phyloP scores from a whole-genome alignment of 2,113 vertebrate species.

The Aplodontia rufa region DNA sequence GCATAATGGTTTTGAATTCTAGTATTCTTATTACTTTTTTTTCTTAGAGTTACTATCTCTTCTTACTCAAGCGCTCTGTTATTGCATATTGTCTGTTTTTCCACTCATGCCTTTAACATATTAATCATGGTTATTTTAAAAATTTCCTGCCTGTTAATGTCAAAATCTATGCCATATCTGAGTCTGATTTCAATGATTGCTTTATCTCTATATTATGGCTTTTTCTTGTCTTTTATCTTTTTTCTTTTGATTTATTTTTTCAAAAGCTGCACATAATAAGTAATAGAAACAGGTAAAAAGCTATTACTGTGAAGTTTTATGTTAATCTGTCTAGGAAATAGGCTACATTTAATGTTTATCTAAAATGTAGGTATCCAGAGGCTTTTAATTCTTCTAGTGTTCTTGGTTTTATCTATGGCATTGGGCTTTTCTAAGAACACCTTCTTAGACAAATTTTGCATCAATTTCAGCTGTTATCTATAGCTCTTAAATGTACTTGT shows the following conservation, averaged over 20 bases:
- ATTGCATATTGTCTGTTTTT: background rate
- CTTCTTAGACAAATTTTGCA: background rate
- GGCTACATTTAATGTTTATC: background rate
- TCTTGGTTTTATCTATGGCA: background rate
- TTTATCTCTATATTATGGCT: background rate
- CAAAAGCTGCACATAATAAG: background rate
- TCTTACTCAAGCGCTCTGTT: background rate
- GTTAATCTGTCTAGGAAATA: background rate
- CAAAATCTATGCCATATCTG: background rate
- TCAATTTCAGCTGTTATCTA: background rate
- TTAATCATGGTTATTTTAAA: slow-evolving; percentile 1
- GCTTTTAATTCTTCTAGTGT: background rate
- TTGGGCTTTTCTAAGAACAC: background rate
- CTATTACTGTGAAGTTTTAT: background rate
- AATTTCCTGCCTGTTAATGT: background rate
- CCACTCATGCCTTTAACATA: background rate
- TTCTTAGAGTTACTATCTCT: background rate
- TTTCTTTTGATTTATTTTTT: background rate
- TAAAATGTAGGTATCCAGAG: background rate
- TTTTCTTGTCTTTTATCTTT: background rate
- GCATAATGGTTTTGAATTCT: background rate
- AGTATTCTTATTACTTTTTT: background rate
- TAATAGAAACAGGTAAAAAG: background rate
- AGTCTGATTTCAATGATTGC: background rate
- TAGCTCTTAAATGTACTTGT: background rate